Evolutionary conservation across 2,797 vertebrate species (phyloP), one percentile per base, ranked within the genome.

Genomic region (Protonibea diacanthus): DNA sequence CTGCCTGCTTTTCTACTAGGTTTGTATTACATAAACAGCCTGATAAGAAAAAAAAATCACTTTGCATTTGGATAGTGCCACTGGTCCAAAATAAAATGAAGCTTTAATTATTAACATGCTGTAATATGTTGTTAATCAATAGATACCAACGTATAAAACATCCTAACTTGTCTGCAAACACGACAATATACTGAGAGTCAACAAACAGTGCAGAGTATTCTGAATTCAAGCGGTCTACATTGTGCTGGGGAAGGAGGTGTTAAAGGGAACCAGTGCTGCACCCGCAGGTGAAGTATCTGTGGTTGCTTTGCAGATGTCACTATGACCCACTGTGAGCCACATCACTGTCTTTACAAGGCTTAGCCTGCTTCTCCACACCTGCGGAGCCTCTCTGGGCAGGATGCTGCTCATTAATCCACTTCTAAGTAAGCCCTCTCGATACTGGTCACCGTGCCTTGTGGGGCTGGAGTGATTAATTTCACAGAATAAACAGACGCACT

Each of bases 391-490:
- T 67, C 45, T 1, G n/a, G 80, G 60, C 62, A 49, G 53, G 61
- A 68, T 18, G 40, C 62, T 42, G 48, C 60, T 78, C 76, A 73
- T 92, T 86, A 88, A 91, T 91, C 71, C 70, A 65, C 56, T 55
- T 71, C 69, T 67, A 82, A 87, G 84, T 75, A 49, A 88, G 83
- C 63, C 33, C 86, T 86, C 88, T 81, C 86, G 69, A 88, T 65
- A 55, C 82, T 51, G 87, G 88, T 89, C 83, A 74, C 33, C 17
- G 59, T 58, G 74, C 74, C 77, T 76, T 38, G 42, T 64, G 55
- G 81, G 79, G 82, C 71, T 15, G 5, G 21, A 70, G 65, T 81
- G 84, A 86, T 90, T 91, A 10, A 91, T 92, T 82, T 83, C 83
- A 76, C 75, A 27, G 64, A 83, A 62, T 61, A 76, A 91, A 82